phyloP scores from a whole-genome alignment of 53 echinoderm and acorn worm genomes.

The Temnopleurus reevesii region DNA sequence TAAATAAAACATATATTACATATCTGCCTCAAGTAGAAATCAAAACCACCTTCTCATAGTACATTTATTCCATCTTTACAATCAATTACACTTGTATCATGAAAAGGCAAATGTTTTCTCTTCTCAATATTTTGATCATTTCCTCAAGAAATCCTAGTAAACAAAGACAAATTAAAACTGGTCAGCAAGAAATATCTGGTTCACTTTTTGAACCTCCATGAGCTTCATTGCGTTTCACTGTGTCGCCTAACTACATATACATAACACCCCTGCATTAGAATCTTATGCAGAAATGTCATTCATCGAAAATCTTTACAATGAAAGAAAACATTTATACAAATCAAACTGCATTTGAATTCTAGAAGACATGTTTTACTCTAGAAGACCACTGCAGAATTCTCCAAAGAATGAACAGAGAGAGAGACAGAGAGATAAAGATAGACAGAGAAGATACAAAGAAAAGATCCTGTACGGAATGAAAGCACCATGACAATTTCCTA shows the following conservation, averaged over 20 bases:
- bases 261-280: constrained; percentile 5
- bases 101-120: constrained; percentile 48
- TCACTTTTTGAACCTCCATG: neutral
- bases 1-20: constrained; percentile 62
- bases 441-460: neutral
- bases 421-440: neutral
- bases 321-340: constrained; percentile 35
- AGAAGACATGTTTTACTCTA: constrained; percentile 4
- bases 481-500: constrained; percentile 43
- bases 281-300: constrained; percentile 15
- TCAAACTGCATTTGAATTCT: constrained; percentile 23
- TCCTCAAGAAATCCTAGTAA: neutral
- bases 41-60: constrained; percentile 48
- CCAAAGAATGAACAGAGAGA: neutral
- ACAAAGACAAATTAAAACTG: constrained; percentile 5
- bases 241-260: constrained; percentile 12
- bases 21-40: constrained; percentile 54
- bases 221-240: neutral
- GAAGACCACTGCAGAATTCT: constrained; percentile 39
- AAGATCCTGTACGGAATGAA: constrained; percentile 30
- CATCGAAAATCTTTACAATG: constrained; percentile 4
- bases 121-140: constrained; percentile 38
- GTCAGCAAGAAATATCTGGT: constrained; percentile 20
- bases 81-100: constrained; percentile 58
- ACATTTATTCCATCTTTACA: constrained; percentile 51